Evolutionary conservation across 2,797 vertebrate genomes (phyloP).

Genomic region (Amphiprion clarkii): DNA sequence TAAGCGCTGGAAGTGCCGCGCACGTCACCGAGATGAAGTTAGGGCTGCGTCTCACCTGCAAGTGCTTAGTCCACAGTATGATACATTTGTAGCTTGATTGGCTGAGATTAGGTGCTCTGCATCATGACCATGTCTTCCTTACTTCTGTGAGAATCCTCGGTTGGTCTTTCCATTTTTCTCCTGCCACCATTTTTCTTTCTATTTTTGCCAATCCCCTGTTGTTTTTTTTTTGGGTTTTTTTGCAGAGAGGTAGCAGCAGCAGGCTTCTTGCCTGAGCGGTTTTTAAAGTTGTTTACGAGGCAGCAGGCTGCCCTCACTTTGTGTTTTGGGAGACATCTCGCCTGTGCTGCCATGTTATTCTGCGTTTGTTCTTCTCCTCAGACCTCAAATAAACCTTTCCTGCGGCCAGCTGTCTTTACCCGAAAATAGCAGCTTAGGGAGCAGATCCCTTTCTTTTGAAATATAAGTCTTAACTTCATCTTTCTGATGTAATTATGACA

Average conservation of each 20-base stretch:
- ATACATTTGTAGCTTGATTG: conserved; percentile 39
- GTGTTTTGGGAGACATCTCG: conserved; percentile 47
- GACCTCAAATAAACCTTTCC: conserved; percentile 33
- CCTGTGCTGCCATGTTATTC: conserved; percentile 24
- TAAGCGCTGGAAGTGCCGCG: conserved; percentile 15
- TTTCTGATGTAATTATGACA: background rate
- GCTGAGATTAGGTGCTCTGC: conserved; percentile 42
- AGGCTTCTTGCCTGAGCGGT: conserved; percentile 40
- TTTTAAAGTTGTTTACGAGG: conserved; percentile 60
- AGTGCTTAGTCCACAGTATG: conserved; percentile 50
- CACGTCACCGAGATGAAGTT: conserved; percentile 40
- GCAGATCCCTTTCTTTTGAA: too few species aligned
- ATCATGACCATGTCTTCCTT: conserved; percentile 7
- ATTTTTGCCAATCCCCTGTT: conserved; percentile 3
- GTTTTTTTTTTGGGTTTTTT: background rate
- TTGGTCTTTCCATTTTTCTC: conserved; percentile 39
- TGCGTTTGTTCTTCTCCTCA: conserved; percentile 16
- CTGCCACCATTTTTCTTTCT: conserved; percentile 25
- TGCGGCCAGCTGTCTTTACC: background rate
- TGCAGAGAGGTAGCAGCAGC: conserved; percentile 12
- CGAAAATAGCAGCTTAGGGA: background rate
- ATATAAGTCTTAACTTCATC: too few species aligned
- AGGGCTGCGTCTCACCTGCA: conserved; percentile 27
- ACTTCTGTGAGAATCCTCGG: conserved; percentile 19
- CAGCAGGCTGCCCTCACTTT: conserved; percentile 42